Conservation (phyloP, 2,888 invertebrate genomes). For the Anagyrus pseudococci region DNA sequence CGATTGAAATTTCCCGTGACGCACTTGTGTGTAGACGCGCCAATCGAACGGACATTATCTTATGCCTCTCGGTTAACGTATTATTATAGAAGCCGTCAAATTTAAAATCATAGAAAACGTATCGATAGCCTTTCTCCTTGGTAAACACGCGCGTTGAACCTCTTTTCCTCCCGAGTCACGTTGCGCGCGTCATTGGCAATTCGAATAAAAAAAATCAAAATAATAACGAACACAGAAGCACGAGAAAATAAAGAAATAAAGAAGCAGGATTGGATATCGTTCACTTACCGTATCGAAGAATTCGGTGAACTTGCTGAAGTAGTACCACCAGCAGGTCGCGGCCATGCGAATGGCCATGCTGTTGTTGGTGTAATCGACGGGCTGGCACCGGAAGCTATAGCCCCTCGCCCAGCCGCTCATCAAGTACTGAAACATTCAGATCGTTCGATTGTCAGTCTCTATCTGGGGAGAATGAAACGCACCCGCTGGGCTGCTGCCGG, state of each 20-base stretch:
- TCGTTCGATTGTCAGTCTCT: not conserved
- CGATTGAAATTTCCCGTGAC: too few relatives aligned
- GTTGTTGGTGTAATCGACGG: constrained; percentile 85
- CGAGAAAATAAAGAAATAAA: not conserved
- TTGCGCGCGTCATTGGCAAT: too few relatives aligned
- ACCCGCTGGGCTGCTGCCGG: too few relatives aligned
- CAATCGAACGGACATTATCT: too few relatives aligned
- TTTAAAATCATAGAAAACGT: too few relatives aligned
- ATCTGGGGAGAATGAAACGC: too few relatives aligned
- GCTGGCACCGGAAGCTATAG: constrained; percentile 90
- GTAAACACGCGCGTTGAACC: too few relatives aligned
- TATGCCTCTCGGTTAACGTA: too few relatives aligned
- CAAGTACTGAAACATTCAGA: constrained; percentile 71
- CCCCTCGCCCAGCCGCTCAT: constrained; percentile 91
- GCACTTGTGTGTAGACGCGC: too few relatives aligned
- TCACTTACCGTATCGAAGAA: constrained; percentile 88
- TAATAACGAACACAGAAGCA: not conserved
- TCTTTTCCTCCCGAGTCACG: not conserved
- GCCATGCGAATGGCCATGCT: constrained; percentile 88
- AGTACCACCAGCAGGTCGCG: constrained; percentile 95
- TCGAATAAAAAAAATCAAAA: too few relatives aligned
- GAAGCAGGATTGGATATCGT: not conserved
- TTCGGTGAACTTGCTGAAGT: constrained; percentile 96
- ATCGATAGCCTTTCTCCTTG: too few relatives aligned
- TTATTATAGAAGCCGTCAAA: too few relatives aligned